Evolutionary conservation across 2,888 invertebrate genomes (phyloP).

Genomic region (Epistrophe eligans): DNA sequence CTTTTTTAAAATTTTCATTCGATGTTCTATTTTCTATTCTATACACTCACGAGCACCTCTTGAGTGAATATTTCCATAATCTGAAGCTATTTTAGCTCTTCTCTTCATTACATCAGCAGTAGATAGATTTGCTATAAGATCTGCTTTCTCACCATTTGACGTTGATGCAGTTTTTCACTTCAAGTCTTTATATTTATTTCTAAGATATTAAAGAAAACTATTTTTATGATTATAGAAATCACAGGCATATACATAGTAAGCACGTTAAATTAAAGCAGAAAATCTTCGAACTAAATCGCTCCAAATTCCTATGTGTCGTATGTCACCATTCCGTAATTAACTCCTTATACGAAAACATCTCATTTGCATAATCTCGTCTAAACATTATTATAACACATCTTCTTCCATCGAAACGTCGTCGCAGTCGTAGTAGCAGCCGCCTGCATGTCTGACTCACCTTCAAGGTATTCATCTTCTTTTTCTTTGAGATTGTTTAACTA

Average conservation of each 20-base stretch:
- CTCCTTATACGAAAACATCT: conserved; percentile 35
- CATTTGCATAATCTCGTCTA: conserved; percentile 63
- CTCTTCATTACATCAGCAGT: too few species aligned
- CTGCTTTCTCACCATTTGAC: too few species aligned
- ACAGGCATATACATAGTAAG: background rate
- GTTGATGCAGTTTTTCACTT: too few species aligned
- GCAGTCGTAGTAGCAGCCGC: conserved; percentile 23
- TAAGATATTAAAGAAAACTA: too few species aligned
- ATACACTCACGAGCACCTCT: too few species aligned
- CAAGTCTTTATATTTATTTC: too few species aligned
- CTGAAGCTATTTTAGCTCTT: too few species aligned
- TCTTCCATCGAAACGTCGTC: background rate
- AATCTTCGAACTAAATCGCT: conserved; percentile 35
- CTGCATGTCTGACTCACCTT: conserved; percentile 69
- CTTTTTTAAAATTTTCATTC: too few species aligned
- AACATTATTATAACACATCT: conserved; percentile 14
- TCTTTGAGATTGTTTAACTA: conserved; percentile 22
- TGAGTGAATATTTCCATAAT: too few species aligned
- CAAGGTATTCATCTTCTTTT: conserved; percentile 55
- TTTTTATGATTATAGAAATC: too few species aligned
- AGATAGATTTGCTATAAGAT: too few species aligned
- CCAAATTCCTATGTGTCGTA: conserved; percentile 56
- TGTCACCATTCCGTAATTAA: conserved; percentile 65
- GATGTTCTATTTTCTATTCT: too few species aligned
- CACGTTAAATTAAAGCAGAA: background rate